Evolutionary conservation across 2,888 invertebrate genomes (phyloP).

Genomic region (Ernsta delagoae): DNA sequence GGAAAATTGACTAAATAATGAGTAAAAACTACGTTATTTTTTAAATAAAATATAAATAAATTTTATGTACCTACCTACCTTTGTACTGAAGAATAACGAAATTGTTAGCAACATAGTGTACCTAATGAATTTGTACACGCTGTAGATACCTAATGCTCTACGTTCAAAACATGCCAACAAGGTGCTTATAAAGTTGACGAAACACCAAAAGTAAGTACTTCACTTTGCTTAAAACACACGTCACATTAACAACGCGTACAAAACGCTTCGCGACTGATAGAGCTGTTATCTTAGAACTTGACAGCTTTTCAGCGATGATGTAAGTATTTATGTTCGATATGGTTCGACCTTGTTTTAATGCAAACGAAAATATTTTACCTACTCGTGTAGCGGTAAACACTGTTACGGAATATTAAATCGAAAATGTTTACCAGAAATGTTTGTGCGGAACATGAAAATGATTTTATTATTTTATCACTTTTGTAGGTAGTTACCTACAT

Average conservation of each 20-base stretch:
- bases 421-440: constrained; percentile 12
- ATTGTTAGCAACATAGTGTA: no score
- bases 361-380: constrained; percentile 12
- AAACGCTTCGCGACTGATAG: constrained; percentile 22
- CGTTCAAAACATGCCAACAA: not conserved
- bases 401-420: not conserved
- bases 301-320: constrained; percentile 24
- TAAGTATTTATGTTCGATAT: constrained; percentile 16
- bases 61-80: no score
- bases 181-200: not conserved
- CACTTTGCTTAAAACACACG: not conserved
- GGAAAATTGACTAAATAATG: no score
- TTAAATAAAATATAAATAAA: no score
- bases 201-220: not conserved
- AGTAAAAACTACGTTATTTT: no score
- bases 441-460: constrained; percentile 9
- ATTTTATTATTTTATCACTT: constrained; percentile 10
- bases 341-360: constrained; percentile 9
- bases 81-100: no score
- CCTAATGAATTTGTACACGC: no score
- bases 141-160: not conserved
- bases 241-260: constrained; percentile 1
- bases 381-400: constrained; percentile 4
- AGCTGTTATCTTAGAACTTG: constrained; percentile 11
- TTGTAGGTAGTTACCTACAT: not conserved